Evolutionary conservation across 2,888 invertebrate species (phyloP).

Genomic region (Agrochola circellaris): DNA sequence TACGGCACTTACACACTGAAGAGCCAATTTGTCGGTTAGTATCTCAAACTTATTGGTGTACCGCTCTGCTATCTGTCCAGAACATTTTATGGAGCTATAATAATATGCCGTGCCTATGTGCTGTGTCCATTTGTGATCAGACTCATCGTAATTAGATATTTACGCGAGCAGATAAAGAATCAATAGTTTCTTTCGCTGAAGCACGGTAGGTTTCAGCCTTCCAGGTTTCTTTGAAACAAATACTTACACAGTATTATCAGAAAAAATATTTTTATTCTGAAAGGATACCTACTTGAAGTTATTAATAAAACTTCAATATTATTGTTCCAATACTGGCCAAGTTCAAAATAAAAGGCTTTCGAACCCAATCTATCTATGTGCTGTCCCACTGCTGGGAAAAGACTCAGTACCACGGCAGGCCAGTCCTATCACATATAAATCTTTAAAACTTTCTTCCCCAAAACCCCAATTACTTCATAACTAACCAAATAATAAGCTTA

Average conservation of each 20-base stretch:
- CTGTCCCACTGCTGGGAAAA: too few relatives aligned
- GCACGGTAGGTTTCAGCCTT: neutral
- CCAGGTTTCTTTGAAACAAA: neutral
- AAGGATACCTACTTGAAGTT: too few relatives aligned
- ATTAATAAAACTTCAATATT: too few relatives aligned
- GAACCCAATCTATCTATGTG: too few relatives aligned
- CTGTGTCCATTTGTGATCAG: neutral
- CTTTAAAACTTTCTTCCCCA: neutral
- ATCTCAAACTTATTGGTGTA: neutral
- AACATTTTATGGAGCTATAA: neutral
- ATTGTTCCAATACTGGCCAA: too few relatives aligned
- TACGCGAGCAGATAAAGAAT: neutral
- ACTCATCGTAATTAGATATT: neutral
- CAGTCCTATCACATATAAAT: neutral
- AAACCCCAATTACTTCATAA: too few relatives aligned
- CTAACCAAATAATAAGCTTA: neutral
- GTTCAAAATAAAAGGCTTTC: too few relatives aligned
- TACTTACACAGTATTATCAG: too few relatives aligned
- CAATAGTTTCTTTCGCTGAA: neutral
- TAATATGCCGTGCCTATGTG: neutral
- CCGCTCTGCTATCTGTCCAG: neutral
- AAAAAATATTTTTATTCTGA: too few relatives aligned
- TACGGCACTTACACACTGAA: conserved; percentile 93
- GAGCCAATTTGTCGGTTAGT: conserved; percentile 68
- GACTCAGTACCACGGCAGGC: too few relatives aligned